Evolutionary conservation across 2,797 vertebrate species (phyloP).

Genomic region (Glyptemys insculpta): DNA sequence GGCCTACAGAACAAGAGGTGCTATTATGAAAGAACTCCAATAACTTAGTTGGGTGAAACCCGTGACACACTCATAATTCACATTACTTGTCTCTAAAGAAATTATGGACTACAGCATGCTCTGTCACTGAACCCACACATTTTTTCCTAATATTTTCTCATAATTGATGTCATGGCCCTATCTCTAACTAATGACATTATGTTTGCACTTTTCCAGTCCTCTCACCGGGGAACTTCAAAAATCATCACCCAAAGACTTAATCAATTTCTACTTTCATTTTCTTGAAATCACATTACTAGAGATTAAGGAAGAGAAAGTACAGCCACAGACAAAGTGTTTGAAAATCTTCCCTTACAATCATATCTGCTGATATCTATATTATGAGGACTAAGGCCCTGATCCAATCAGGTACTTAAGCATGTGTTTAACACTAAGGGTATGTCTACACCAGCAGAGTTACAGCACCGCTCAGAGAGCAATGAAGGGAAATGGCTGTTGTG

Average conservation of each 20-base stretch:
- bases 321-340: neutral
- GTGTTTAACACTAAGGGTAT: neutral
- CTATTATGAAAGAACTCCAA: rapidly evolving
- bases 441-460: no score
- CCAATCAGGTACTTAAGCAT: neutral
- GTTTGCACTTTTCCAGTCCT: conserved; percentile 54
- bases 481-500: no score
- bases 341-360: conserved; percentile 4
- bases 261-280: conserved; percentile 43
- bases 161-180: conserved; percentile 56
- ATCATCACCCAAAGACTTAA: conserved; percentile 37
- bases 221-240: conserved; percentile 40
- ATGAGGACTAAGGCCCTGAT: neutral
- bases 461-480: no score
- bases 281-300: neutral
- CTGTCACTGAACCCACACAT: conserved; percentile 28
- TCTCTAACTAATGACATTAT: conserved; percentile 47
- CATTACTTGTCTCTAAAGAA: conserved; percentile 42
- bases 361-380: neutral
- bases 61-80: neutral
- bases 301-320: neutral
- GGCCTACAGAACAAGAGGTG: neutral
- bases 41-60: conserved; percentile 35
- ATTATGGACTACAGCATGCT: conserved; percentile 36
- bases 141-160: conserved; percentile 51